phyloP scores from a whole-genome alignment of 2,113 vertebrate species.

The Gobiocypris rarus region DNA sequence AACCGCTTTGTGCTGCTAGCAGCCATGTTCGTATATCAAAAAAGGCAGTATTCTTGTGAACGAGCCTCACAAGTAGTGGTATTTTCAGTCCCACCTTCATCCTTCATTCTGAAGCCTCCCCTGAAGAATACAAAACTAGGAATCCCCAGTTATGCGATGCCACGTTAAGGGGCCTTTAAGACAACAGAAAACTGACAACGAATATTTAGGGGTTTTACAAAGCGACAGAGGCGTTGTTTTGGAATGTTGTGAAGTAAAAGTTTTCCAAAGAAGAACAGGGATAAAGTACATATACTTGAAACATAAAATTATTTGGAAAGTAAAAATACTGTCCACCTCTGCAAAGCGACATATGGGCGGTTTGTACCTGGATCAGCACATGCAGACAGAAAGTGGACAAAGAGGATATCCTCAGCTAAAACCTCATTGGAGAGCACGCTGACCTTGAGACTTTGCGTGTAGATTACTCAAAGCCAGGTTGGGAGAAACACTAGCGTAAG shows the following conservation, averaged over 20 bases:
- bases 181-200: not conserved
- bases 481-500: conserved; percentile 19
- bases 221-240: too few species aligned
- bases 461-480: conserved; percentile 30
- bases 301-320: too few species aligned
- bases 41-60: too few species aligned
- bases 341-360: not conserved
- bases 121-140: not conserved
- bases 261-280: too few species aligned
- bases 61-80: not conserved
- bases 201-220: not conserved
- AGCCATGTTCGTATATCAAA: not conserved
- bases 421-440: conserved; percentile 1
- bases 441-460: conserved; percentile 30
- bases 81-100: not conserved
- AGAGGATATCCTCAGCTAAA: conserved; percentile 1
- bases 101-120: not conserved
- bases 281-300: too few species aligned
- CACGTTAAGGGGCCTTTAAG: not conserved
- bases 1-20: not conserved
- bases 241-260: too few species aligned
- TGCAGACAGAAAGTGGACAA: not conserved
- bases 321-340: not conserved
- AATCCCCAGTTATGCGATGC: not conserved
- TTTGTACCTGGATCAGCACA: conserved; percentile 13